Evolutionary conservation across 53 echinoderm and acorn worm genomes (phyloP).

Genomic region (Stichopus horrens): DNA sequence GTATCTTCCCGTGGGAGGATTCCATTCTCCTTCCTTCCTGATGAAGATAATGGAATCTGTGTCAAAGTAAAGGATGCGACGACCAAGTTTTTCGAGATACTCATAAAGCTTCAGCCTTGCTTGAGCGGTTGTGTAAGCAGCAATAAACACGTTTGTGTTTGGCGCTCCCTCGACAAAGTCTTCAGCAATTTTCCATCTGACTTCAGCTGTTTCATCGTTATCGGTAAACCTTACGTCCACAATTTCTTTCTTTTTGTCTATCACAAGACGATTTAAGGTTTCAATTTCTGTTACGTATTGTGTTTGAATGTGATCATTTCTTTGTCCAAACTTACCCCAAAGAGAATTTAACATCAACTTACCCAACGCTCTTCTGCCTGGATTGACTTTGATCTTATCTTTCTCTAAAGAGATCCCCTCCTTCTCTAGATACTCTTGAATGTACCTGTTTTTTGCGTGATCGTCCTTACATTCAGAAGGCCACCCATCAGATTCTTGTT

Average conservation of each 20-base stretch:
- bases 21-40: constrained; percentile 4
- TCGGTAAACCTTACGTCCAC: neutral
- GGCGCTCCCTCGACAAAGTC: neutral
- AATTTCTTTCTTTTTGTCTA: neutral
- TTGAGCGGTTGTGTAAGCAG: constrained; percentile 46
- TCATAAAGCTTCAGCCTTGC: constrained; percentile 51
- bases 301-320: constrained; percentile 13
- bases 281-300: neutral
- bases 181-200: neutral
- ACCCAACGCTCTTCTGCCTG: constrained; percentile 48
- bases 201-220: neutral
- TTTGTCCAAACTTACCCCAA: constrained; percentile 62
- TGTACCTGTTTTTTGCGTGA: constrained; percentile 1
- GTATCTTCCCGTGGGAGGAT: constrained; percentile 46
- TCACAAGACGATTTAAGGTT: neutral
- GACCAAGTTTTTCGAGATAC: constrained; percentile 39
- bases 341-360: constrained; percentile 68
- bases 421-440: constrained; percentile 46
- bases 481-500: constrained; percentile 81
- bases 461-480: constrained; percentile 55
- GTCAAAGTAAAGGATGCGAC: constrained; percentile 50
- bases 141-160: constrained; percentile 17
- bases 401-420: constrained; percentile 51
- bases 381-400: constrained; percentile 43
- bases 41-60: constrained; percentile 52